A percentile compares a stretch with the other conserved stretches of the same genome.
phyloP scores from a whole-genome alignment of 2,797 vertebrate genomes.

The Natrix natrix region DNA sequence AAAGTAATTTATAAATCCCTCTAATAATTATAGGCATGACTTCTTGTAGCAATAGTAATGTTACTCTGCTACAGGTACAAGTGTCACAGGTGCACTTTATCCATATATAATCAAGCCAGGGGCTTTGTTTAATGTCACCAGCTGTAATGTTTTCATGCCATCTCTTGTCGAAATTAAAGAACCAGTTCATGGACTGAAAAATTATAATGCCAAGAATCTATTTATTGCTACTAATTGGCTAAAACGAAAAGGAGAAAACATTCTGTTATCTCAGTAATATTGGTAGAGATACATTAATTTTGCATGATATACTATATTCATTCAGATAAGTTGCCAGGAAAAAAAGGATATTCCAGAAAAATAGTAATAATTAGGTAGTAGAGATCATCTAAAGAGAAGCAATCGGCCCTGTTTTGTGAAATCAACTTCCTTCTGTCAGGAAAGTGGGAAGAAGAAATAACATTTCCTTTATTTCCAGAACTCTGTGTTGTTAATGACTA shows the following conservation, averaged over 20 bases:
- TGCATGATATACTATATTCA: not conserved
- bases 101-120: not conserved
- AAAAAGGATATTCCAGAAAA: not conserved
- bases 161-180: not conserved
- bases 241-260: not conserved
- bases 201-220: rapidly evolving
- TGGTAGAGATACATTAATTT: not conserved
- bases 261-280: not conserved
- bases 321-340: not conserved
- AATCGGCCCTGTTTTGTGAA: not conserved
- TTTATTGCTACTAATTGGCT: not conserved
- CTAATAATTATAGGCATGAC: not conserved
- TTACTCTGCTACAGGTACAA: not conserved
- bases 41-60: constrained; percentile 1
- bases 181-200: not conserved
- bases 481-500: not conserved
- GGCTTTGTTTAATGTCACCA: not conserved
- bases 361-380: not conserved
- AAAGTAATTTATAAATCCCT: not conserved
- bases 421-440: not conserved
- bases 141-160: not conserved
- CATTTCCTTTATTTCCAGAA: not conserved
- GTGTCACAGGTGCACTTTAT: not conserved
- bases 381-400: not conserved
- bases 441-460: not conserved